phyloP scores from a whole-genome alignment of 2,888 invertebrate species.

The Phortica okadai region DNA sequence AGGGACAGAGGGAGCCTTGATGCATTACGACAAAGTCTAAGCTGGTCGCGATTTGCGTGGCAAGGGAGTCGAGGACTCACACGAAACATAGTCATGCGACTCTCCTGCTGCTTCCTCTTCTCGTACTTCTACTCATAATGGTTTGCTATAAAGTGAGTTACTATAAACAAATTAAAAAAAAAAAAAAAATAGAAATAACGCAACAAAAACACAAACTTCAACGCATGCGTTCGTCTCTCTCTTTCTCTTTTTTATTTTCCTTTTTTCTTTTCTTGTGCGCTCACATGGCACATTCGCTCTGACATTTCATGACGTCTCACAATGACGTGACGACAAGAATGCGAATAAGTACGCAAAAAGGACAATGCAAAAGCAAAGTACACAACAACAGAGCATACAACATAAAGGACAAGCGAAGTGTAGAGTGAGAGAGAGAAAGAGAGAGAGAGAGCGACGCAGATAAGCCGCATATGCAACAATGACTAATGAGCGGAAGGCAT shows the following conservation, averaged over 20 bases:
- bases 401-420: constrained; percentile 6
- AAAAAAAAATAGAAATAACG: neutral
- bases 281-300: neutral
- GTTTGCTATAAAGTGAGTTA: neutral
- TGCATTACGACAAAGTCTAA: neutral
- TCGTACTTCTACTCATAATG: neutral
- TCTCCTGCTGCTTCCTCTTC: too few species aligned
- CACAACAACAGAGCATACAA: constrained; percentile 35
- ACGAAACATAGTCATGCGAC: neutral
- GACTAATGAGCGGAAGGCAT: constrained; percentile 66
- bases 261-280: neutral
- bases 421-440: constrained; percentile 1
- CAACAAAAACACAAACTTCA: neutral
- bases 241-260: neutral
- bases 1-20: too few species aligned
- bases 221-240: neutral
- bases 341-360: constrained; percentile 16
- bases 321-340: constrained; percentile 26
- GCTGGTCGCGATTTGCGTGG: too few species aligned
- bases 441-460: constrained; percentile 20
- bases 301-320: neutral
- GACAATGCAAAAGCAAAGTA: neutral
- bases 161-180: constrained; percentile 4
- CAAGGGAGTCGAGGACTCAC: neutral
- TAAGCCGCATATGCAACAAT: constrained; percentile 38